These are phyloP conservation scores for Conus betulinus DNA, from an alignment of 1,140 invertebrate species.

Conservation along the genomic window DNA sequence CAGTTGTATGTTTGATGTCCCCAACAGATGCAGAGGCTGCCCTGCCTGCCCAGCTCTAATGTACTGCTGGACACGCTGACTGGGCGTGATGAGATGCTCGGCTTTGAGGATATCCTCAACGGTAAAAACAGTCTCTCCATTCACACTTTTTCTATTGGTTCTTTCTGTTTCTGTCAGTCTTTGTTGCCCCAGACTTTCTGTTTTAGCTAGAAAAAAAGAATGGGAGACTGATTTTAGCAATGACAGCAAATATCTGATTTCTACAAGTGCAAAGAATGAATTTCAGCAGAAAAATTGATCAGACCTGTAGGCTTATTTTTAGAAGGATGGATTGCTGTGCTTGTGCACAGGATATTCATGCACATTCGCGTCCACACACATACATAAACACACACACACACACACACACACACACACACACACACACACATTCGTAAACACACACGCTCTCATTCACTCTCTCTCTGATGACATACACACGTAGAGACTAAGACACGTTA, in stretches of 20 bases:
- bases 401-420: too few species aligned
- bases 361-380: too few species aligned
- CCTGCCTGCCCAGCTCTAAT: slow-evolving; percentile 73
- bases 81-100: slow-evolving; percentile 85
- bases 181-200: not conserved
- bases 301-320: too few species aligned
- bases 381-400: too few species aligned
- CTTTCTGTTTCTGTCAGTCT: not conserved
- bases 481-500: not conserved
- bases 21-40: slow-evolving; percentile 68
- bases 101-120: slow-evolving; percentile 89
- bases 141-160: not conserved
- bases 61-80: slow-evolving; percentile 72
- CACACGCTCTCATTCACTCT: not conserved
- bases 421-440: too few species aligned
- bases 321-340: too few species aligned
- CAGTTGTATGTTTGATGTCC: too few species aligned
- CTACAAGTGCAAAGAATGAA: too few species aligned
- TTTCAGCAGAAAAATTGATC: too few species aligned
- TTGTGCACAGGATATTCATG: too few species aligned
- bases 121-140: slow-evolving; percentile 67
- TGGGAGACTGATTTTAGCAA: not conserved
- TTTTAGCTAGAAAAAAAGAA: not conserved
- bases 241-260: too few species aligned
- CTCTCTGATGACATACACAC: not conserved